Percentiles rank a stretch among this genome's conserved stretches.
phyloP scores from a whole-genome alignment of 2,113 vertebrate species.

The Rhadina sibilatrix region DNA sequence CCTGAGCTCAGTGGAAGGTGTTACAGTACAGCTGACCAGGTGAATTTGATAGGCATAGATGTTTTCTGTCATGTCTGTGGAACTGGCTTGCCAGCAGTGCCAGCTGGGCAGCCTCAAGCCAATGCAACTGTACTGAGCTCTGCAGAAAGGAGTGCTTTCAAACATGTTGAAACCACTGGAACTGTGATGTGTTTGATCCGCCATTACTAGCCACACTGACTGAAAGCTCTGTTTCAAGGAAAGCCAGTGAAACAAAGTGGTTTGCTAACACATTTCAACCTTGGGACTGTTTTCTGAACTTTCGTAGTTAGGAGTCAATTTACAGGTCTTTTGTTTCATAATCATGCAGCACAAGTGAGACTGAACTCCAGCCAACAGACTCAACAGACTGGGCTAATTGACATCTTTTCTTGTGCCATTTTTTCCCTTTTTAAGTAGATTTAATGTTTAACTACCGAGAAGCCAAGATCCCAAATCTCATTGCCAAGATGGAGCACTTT shows the following conservation, averaged over 20 bases:
- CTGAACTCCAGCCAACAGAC: not conserved
- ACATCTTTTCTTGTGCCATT: not conserved
- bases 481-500: not conserved
- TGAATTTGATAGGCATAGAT: not conserved
- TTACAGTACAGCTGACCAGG: not conserved
- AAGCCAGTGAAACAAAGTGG: not conserved
- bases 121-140: not conserved
- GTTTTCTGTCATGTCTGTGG: not conserved
- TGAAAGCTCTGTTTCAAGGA: not conserved
- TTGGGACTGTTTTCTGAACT: not conserved
- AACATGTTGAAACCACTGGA: not conserved
- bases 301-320: rapidly evolving
- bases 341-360: not conserved
- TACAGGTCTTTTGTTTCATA: not conserved
- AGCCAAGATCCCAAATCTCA: not conserved
- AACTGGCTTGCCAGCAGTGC: not conserved
- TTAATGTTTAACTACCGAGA: not conserved
- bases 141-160: not conserved
- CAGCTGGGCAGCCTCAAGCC: not conserved
- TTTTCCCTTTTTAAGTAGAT: no score
- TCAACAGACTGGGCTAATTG: not conserved
- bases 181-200: not conserved
- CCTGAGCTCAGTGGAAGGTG: not conserved
- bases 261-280: not conserved
- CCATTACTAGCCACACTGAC: not conserved